Percentiles rank a stretch among this genome's conserved stretches.
These are phyloP conservation scores for Vesta saturnalis DNA, from an alignment of 2,888 invertebrate genomes.

Conservation along the genomic window DNA sequence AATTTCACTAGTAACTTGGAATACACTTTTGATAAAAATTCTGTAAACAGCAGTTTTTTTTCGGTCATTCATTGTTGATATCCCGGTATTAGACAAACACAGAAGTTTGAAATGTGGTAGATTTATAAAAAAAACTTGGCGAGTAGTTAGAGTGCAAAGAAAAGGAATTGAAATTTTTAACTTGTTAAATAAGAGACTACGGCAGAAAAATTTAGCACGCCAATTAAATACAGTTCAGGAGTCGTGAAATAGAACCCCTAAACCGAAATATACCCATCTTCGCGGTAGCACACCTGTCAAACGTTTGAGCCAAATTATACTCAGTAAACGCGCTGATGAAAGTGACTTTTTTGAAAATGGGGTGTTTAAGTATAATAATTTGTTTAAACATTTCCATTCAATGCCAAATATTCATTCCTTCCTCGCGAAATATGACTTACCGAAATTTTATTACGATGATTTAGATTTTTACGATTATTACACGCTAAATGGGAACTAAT, in stretches of 20 bases:
- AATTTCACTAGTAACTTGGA: too few species aligned
- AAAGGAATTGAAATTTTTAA: too few species aligned
- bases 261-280: background rate
- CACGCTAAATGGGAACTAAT: background rate
- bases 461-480: conserved; percentile 8
- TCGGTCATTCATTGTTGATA: too few species aligned
- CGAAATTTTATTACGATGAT: background rate
- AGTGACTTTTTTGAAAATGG: background rate
- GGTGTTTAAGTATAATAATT: background rate
- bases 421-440: background rate
- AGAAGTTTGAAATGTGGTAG: too few species aligned
- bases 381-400: background rate
- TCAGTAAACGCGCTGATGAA: background rate
- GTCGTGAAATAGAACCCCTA: background rate
- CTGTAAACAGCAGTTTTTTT: too few species aligned
- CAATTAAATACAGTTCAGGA: background rate
- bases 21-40: too few species aligned
- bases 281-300: background rate
- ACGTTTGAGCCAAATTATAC: background rate
- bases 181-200: background rate
- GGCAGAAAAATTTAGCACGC: background rate
- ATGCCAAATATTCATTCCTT: background rate
- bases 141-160: too few species aligned
- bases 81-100: too few species aligned
- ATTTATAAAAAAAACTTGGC: too few species aligned